Evolutionary conservation across 35 echinoderm and acorn worm genomes (phyloP), one percentile per base, ranked within the genome.

Genomic region (Heliocidaris tuberculata): DNA sequence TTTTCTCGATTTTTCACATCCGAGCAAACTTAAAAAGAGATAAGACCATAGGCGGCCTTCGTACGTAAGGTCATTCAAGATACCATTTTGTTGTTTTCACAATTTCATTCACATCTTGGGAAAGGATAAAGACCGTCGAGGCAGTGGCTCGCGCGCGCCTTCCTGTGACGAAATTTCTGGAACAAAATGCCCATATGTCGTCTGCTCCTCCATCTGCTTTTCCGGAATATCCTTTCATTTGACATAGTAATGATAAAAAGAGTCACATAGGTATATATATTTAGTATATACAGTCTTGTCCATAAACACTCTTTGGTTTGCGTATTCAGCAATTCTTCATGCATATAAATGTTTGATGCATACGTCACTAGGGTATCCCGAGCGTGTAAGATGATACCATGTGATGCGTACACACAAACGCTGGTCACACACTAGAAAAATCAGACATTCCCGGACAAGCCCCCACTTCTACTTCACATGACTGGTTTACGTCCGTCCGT

Each of bases 201-300:
- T 89, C 47, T 89, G 87, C 87, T 89, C 35, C 87, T 48, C 65
- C 0, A 78, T 19, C 21, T 78, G 65, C 21, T 19, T 78, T 24
- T 27, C 4, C 7, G 17, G 65, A 78, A 78, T 8, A 78, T 78
- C 65, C 27, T 78, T 17, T 24, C 65, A 78, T 32, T 35, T 89
- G 87, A 47, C 47, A 48, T 89, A 32, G 87, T 89, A 32, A 59
- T 93, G 50, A 93, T 93, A 93, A 93, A 52, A 93, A 31, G 47
- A 88, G 91, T 93, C 91, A 93, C 91, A 93, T 93, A 49, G 21
- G 91, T 93, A 56, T 93, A 93, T 93, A 50, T 93, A 93, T 78
- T 78, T 93, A 93, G 50, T 93, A 93, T 93, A 93, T 93, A 93
- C 91, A 93, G 91, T 56, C 91, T 52, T 93, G 91, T 93, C 91